phyloP scores from a whole-genome alignment of 2,797 vertebrate genomes.

The Lagorchestes hirsutus region DNA sequence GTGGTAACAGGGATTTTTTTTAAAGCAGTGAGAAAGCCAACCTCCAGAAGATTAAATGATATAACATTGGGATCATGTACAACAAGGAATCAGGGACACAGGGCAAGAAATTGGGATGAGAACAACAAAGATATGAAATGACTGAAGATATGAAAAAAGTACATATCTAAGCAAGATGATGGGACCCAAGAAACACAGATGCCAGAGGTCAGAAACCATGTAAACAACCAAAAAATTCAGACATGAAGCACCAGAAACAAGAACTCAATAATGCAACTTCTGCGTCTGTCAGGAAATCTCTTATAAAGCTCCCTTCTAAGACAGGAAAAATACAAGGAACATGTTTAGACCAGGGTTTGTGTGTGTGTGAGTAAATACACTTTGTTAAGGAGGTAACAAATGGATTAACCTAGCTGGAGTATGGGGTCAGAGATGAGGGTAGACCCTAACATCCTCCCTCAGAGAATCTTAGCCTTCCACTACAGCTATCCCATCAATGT shows the following conservation, averaged over 20 bases:
- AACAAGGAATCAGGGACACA: not conserved
- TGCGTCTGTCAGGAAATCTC: not conserved
- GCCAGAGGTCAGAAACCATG: conserved; percentile 16
- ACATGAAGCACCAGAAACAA: conserved; percentile 31
- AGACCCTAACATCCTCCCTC: not conserved
- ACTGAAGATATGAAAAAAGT: not conserved
- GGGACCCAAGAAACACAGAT: conserved; percentile 3
- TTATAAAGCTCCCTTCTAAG: conserved; percentile 1
- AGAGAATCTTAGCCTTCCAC: not conserved
- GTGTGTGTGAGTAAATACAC: not conserved
- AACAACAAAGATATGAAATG: not conserved
- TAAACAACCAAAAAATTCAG: conserved; percentile 39
- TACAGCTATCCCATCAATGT: not conserved
- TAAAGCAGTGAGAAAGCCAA: too few relatives aligned
- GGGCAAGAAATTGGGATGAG: not conserved
- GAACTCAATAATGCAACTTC: not conserved
- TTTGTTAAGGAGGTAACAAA: not conserved
- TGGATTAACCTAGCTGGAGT: not conserved
- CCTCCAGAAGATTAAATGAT: not conserved
- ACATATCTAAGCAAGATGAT: not conserved
- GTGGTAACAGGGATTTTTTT: too few relatives aligned
- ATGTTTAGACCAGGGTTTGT: not conserved
- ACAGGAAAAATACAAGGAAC: not conserved
- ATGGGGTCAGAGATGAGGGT: not conserved
- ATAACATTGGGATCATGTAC: not conserved